phyloP scores from a whole-genome alignment of 1,140 invertebrate species.

The Drosophila sechellia region DNA sequence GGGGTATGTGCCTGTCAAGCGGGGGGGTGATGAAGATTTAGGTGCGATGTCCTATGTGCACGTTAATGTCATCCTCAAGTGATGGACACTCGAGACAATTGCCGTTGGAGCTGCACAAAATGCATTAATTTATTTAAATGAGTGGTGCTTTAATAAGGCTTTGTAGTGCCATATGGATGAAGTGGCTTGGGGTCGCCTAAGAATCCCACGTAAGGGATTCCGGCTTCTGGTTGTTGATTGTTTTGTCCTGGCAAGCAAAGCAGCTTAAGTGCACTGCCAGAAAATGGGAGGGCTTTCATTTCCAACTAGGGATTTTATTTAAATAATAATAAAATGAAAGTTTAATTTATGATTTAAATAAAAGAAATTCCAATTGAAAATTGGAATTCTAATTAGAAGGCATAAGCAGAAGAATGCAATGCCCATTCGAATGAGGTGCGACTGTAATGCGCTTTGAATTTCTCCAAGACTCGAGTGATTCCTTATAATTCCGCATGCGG shows the following conservation, averaged over 20 bases:
- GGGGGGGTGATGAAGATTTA: constrained; percentile 10
- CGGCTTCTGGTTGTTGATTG: constrained; percentile 21
- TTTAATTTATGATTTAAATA: no score
- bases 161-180: constrained; percentile 4
- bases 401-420: neutral
- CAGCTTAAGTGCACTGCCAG: constrained; percentile 22
- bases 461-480: constrained; percentile 8
- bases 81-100: constrained; percentile 34
- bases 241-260: constrained; percentile 25
- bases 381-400: constrained; percentile 5
- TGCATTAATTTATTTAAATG: constrained; percentile 49
- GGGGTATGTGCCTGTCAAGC: neutral
- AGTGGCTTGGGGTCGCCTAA: neutral
- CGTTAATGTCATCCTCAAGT: constrained; percentile 32
- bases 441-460: constrained; percentile 7
- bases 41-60: constrained; percentile 41
- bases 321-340: neutral
- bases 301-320: neutral
- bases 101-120: constrained; percentile 11
- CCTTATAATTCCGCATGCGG: constrained; percentile 12
- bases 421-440: constrained; percentile 3
- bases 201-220: constrained; percentile 22
- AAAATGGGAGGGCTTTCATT: neutral
- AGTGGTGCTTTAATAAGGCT: constrained; percentile 32
- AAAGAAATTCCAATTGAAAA: no score